phyloP scores from a whole-genome alignment of 2,888 invertebrate genomes.

The Cloeon dipterum region DNA sequence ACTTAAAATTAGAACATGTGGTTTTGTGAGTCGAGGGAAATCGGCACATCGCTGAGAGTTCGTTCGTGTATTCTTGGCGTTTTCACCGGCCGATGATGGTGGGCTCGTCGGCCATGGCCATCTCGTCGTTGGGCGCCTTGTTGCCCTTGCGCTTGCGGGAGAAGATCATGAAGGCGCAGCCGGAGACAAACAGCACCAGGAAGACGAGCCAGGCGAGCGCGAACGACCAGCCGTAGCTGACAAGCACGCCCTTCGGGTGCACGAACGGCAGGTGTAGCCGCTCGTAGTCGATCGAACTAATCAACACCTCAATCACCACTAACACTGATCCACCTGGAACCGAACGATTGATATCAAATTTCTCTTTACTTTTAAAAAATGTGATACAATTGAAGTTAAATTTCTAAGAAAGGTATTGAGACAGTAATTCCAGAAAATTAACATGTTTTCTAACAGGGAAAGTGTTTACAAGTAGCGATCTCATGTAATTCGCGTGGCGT shows the following conservation, averaged over 20 bases:
- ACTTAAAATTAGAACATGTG: background rate
- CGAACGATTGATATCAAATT: constrained; percentile 13
- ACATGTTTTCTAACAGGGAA: no score
- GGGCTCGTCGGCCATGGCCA: constrained; percentile 67
- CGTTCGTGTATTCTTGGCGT: no score
- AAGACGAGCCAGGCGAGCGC: constrained; percentile 60
- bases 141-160: constrained; percentile 68
- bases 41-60: no score
- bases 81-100: constrained; percentile 36
- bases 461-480: no score
- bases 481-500: no score
- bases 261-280: constrained; percentile 34
- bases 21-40: background rate
- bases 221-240: constrained; percentile 48
- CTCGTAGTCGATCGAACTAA: constrained; percentile 48
- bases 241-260: constrained; percentile 38
- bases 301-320: constrained; percentile 60
- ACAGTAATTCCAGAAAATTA: background rate
- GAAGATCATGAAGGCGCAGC: constrained; percentile 50
- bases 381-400: background rate
- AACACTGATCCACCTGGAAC: constrained; percentile 57
- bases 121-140: constrained; percentile 57
- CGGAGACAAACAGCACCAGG: constrained; percentile 38
- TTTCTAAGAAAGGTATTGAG: background rate
- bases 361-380: background rate